Percentiles rank a stretch among this genome's conserved stretches.
phyloP scores from a whole-genome alignment of 2,797 vertebrate species.

The Protosalanx chinensis region DNA sequence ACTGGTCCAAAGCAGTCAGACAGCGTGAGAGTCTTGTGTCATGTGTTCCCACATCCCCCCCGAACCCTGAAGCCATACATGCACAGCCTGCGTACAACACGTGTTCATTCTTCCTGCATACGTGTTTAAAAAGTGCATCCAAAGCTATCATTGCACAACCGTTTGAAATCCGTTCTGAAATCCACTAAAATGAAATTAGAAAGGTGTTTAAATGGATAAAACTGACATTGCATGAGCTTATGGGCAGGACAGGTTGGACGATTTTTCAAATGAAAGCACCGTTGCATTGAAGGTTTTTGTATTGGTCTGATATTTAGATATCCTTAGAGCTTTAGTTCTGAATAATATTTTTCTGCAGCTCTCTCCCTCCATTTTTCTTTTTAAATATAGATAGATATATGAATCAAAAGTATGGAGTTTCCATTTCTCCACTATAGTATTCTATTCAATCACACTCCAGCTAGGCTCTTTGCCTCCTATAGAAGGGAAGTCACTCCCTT shows the following conservation, averaged over 20 bases:
- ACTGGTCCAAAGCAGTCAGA: not conserved
- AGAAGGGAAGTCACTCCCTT: slow-evolving; percentile 2
- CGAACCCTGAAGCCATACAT: too few relatives aligned
- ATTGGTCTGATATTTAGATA: not conserved
- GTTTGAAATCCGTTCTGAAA: not conserved
- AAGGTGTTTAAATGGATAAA: not conserved
- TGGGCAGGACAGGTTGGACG: not conserved
- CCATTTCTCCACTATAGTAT: not conserved
- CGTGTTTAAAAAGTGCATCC: too few relatives aligned
- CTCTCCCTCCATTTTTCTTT: not conserved
- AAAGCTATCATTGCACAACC: too few relatives aligned
- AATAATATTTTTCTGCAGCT: not conserved
- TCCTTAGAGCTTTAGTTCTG: not conserved
- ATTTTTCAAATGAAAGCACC: not conserved
- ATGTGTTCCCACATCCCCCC: not conserved
- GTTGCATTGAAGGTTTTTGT: not conserved
- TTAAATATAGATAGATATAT: not conserved
- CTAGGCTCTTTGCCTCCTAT: not conserved
- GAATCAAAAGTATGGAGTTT: not conserved
- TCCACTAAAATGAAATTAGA: not conserved
- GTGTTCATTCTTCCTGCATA: too few relatives aligned
- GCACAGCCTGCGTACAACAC: too few relatives aligned
- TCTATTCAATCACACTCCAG: not conserved
- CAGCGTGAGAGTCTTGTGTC: not conserved
- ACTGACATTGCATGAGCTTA: not conserved